These are phyloP conservation scores for Sebastes trivittatus DNA, from an alignment of 2,797 vertebrate genomes.

Conservation along the genomic window DNA sequence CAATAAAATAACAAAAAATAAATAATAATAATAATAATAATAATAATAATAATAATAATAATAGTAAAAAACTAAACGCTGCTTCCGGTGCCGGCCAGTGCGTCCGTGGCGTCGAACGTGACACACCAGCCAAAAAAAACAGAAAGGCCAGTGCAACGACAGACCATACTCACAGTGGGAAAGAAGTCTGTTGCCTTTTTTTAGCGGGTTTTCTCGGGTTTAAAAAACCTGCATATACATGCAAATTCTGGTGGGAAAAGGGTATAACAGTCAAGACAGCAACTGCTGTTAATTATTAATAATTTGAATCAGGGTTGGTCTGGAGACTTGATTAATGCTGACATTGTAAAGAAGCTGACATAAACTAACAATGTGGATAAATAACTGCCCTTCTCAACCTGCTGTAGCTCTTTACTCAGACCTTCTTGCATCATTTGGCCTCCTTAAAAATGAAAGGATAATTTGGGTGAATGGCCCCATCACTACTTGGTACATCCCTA, in stretches of 20 bases:
- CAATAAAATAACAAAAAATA: too few species aligned
- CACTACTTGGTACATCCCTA: neutral
- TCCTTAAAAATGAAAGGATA: neutral
- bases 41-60: too few species aligned
- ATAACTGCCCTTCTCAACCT: neutral
- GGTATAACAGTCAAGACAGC: neutral
- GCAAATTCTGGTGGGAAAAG: too few species aligned
- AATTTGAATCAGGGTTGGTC: neutral
- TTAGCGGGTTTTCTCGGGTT: fast-evolving
- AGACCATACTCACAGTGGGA: too few species aligned
- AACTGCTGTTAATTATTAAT: neutral
- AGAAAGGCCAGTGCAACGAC: too few species aligned
- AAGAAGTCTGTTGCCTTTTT: too few species aligned
- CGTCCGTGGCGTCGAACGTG: too few species aligned
- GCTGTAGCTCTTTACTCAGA: neutral
- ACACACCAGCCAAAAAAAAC: too few species aligned
- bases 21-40: too few species aligned
- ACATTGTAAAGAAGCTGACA: neutral
- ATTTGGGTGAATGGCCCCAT: neutral
- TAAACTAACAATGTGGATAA: neutral
- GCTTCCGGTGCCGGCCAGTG: too few species aligned
- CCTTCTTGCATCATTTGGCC: neutral
- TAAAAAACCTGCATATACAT: too few species aligned
- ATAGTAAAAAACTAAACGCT: too few species aligned
- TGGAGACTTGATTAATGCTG: neutral